These are phyloP conservation scores for Syrrhaptes paradoxus DNA, from an alignment of 2,113 vertebrate genomes.

Conservation along the genomic window DNA sequence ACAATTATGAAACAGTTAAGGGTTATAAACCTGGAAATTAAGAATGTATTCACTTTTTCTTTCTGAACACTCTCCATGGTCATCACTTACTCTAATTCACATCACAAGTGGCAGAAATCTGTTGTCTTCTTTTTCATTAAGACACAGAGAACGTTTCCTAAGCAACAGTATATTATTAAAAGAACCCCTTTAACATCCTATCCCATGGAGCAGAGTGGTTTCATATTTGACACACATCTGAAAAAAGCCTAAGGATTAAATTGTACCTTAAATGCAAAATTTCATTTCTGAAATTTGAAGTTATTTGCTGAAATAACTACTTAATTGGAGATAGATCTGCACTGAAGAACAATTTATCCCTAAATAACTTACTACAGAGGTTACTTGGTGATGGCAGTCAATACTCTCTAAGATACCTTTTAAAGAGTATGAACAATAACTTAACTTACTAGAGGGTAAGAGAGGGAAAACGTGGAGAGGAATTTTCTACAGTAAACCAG, in stretches of 20 bases:
- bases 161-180: background rate
- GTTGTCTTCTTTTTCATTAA: background rate
- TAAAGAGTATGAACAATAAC: background rate
- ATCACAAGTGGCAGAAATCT: background rate
- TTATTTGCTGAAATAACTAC: background rate
- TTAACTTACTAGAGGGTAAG: background rate
- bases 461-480: background rate
- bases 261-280: background rate
- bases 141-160: background rate
- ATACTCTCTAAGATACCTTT: background rate
- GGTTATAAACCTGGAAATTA: background rate
- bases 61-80: background rate
- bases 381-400: background rate
- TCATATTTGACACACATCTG: background rate
- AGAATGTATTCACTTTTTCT: background rate
- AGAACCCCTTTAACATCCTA: background rate
- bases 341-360: background rate
- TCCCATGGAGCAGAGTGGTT: background rate
- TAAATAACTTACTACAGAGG: background rate
- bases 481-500: conserved; percentile 23
- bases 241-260: background rate
- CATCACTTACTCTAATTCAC: background rate
- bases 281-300: background rate
- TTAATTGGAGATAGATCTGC: background rate
- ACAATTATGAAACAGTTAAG: background rate